These are phyloP conservation scores for Osmoderma eremita DNA, from an alignment of 2,888 invertebrate species.

Conservation along the genomic window DNA sequence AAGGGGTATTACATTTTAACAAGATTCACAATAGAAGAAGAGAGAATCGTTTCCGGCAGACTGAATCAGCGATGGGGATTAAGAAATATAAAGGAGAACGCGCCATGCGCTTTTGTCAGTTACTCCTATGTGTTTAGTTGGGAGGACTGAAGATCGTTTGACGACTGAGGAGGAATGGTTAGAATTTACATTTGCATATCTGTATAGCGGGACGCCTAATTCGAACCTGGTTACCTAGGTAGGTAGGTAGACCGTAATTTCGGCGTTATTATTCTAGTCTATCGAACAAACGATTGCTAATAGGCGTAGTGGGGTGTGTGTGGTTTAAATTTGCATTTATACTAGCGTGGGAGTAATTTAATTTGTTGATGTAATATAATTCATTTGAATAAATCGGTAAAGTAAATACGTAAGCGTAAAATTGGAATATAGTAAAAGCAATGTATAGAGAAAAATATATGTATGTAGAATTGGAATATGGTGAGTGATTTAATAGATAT, in stretches of 20 bases:
- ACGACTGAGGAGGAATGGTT: background rate
- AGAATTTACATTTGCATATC: conserved; percentile 13
- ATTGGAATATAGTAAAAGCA: no score
- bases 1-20: conserved; percentile 61
- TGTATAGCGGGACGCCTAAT: background rate
- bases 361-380: conserved; percentile 30
- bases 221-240: background rate
- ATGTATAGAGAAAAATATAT: no score
- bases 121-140: no score
- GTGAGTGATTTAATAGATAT: no score
- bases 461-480: no score
- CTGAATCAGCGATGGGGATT: conserved; percentile 51
- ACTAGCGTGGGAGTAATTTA: background rate
- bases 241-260: no score
- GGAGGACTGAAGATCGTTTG: background rate
- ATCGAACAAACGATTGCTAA: no score
- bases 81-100: conserved; percentile 22
- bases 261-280: no score
- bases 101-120: background rate
- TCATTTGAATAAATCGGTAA: no score
- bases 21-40: conserved; percentile 57
- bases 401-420: no score
- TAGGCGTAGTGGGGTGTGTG: no score
- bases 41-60: conserved; percentile 55
- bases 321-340: no score